These are phyloP conservation scores for Frankliniella intonsa DNA, from an alignment of 2,888 invertebrate species.

Conservation along the genomic window DNA sequence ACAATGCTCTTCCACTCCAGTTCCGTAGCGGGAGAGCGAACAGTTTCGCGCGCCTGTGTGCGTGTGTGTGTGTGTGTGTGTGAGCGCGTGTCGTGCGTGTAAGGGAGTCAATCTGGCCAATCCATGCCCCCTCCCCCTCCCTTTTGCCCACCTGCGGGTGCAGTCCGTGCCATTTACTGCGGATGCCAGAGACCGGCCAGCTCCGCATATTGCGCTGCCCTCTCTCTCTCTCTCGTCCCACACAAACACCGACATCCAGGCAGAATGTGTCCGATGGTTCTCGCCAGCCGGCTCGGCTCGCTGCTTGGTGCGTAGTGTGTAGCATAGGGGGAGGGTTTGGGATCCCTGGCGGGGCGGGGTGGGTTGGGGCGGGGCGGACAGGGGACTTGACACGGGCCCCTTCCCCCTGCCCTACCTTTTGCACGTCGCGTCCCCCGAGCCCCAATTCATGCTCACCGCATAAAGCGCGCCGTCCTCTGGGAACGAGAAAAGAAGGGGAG, in stretches of 20 bases:
- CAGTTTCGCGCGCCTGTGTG: too few relatives aligned
- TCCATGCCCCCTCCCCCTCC: too few relatives aligned
- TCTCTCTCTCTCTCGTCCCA: too few relatives aligned
- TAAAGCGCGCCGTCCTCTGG: background rate
- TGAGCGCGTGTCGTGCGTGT: too few relatives aligned
- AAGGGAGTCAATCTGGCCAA: too few relatives aligned
- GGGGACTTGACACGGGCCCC: too few relatives aligned
- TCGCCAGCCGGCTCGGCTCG: background rate
- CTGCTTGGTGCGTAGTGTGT: background rate
- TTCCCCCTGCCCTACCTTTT: background rate
- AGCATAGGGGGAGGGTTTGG: too few relatives aligned
- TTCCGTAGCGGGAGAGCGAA: too few relatives aligned
- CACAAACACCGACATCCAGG: background rate
- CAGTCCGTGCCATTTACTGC: background rate
- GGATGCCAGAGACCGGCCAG: background rate
- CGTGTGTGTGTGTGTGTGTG: too few relatives aligned
- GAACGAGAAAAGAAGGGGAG: background rate
- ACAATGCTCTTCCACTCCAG: too few relatives aligned
- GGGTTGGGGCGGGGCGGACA: too few relatives aligned
- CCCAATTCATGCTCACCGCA: constrained; percentile 15
- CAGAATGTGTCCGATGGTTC: background rate
- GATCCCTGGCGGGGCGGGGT: too few relatives aligned
- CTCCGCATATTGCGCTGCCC: background rate
- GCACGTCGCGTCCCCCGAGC: background rate
- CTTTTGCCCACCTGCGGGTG: background rate